Base-by-base conservation (phyloP, 1,140 invertebrate species). In the Lepidurus apus region DNA sequence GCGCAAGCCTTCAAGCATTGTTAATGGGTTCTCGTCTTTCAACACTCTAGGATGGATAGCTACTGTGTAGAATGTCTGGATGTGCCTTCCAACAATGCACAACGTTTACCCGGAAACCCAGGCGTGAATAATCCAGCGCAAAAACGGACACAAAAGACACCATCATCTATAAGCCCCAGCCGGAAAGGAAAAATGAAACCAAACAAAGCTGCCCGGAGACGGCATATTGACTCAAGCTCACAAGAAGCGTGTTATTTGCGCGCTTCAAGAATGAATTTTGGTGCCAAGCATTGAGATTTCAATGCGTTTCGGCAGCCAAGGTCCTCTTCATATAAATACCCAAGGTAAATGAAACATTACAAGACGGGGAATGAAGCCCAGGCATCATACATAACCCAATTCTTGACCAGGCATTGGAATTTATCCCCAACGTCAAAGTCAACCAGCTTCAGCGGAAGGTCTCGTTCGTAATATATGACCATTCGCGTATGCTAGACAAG, bases 21-120 rank as follows among this genome's bases (percentile, higher is more conserved):
- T 65, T 65, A 65, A 65, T 21, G 17, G 53, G 53, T 65, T 65
- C 53, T 65, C 21, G 53, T 17, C 53, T 65, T 65, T 65, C 53
- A 21, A 17, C 53, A 21, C 13, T 13, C 21, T 17, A 21, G 53
- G 17, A 65, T 17, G 53, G 13, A 21, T 65, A 7, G 21, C 53
- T 65, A n/a, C 53, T 17, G 53, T n/a, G 53, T 13, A 7, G 53
- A 65, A 65, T 7, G 21, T 21, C 53, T 65, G 6, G 6, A 13
- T 65, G 17, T 17, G 53, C 17, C 13, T n/a, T 65, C 21, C 53
- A 65, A 17, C 53, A 65, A 47, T 7, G 6, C 53, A 65, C 53
- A 65, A 65, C 6, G 13, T 65, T 17, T 65, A 65, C n/a, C 53
- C 53, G 53, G 53, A 65, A 65, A 65, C 21, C 53, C 53, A 65